These are phyloP conservation scores for Sebastes vulpes DNA, from an alignment of 2,797 vertebrate species.

Conservation along the genomic window DNA sequence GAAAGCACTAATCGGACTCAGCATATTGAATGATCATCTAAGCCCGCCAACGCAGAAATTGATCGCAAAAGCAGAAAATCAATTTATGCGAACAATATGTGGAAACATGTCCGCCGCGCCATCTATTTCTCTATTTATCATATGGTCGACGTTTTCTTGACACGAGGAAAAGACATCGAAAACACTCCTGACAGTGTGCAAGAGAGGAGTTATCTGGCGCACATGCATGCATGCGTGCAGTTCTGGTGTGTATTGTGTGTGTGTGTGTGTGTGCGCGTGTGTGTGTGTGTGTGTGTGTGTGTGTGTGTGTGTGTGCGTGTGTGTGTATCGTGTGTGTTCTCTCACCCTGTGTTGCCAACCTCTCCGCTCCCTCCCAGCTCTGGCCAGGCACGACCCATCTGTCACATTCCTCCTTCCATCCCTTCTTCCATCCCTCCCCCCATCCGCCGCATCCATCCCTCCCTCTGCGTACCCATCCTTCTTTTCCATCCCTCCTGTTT, in stretches of 20 bases:
- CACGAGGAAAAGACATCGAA: constrained; percentile 60
- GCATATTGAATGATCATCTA: constrained; percentile 31
- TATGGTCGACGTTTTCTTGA: constrained; percentile 69
- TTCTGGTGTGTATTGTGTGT: constrained; percentile 53
- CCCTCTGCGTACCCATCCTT: constrained; percentile 69
- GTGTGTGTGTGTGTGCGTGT: constrained; percentile 52
- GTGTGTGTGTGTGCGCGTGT: constrained; percentile 8
- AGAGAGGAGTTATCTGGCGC: constrained; percentile 56
- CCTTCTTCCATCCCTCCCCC: constrained; percentile 74
- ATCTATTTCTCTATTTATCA: constrained; percentile 74
- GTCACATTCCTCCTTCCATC: constrained; percentile 82
- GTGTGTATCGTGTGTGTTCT: constrained; percentile 66
- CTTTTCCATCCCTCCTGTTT: constrained; percentile 63
- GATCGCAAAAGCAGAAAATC: constrained; percentile 39
- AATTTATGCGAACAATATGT: constrained; percentile 72
- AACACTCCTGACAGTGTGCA: constrained; percentile 68
- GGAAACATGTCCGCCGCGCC: constrained; percentile 36
- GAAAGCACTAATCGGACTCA: constrained; percentile 10
- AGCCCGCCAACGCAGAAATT: constrained; percentile 24
- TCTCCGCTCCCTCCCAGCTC: constrained; percentile 85
- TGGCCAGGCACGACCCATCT: constrained; percentile 85
- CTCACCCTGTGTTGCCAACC: constrained; percentile 86
- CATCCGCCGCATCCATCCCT: constrained; percentile 64
- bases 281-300: constrained; percentile 48
- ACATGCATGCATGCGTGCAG: constrained; percentile 35